Evolutionary conservation across 2,888 invertebrate genomes (phyloP), one percentile per base, ranked within the genome.

Genomic region (Rhopalosiphum nymphaeae): DNA sequence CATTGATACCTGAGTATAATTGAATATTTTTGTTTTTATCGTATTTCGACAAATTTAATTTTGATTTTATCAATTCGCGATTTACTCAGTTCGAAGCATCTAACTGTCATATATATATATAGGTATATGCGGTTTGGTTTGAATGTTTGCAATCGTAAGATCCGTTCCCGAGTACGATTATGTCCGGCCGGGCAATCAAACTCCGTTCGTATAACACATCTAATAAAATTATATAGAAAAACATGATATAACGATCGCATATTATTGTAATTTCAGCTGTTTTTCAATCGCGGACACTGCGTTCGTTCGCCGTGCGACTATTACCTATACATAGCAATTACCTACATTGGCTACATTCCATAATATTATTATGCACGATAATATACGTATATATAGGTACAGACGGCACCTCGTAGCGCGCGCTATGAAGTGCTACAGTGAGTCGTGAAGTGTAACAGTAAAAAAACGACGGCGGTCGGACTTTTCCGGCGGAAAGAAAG

Each of bases 401-500:
- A 46, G 67, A 67, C 67, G 36, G 21, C 9, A 25, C 78, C 7
- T 78, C 78, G 21, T 36, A 9, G 36, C 16, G 7, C 36, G 21
- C 78, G 78, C 36, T 7, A n/a, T n/a, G n/a, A n/a, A 67, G n/a
- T 67, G n/a, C n/a, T 61, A 61, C 26, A n/a, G 67, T 1, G 4
- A 36, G 67, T 67, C 67, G n/a, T 67, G n/a, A 67, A 67, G n/a
- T 67, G 67, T 67, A 67, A 67, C 67, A 78, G 78, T 78, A 78
- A 78, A 36, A 36, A 46, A 78, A 78, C 36, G 21, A 78, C 36
- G 36, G 21, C 78, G 36, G 78, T 42, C 78, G 78, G 78, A 78
- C 36, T 78, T 78, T 36, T 78, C 78, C 78, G 78, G 78, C 36
- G 78, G 36, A 78, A 78, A 78, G 36, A 36, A 78, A 36, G 36